Conservation (phyloP, 2,888 invertebrate genomes). For the Agonopterix arenella region DNA sequence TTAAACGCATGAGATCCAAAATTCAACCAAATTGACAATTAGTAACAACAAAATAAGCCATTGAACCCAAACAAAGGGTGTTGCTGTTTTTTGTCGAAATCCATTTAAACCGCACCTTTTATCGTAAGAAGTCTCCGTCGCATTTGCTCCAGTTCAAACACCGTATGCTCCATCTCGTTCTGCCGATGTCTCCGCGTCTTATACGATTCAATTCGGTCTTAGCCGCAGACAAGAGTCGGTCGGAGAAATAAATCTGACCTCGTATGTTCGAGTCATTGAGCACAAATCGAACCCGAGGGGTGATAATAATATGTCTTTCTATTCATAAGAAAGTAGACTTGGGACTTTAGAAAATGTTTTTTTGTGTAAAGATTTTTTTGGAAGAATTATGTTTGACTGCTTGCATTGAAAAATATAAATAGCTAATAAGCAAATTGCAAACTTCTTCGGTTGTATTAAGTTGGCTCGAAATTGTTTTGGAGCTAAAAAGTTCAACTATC, state of each 20-base stretch:
- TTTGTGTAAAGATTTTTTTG: too few species aligned
- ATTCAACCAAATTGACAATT: too few species aligned
- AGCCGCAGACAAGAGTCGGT: constrained; percentile 32
- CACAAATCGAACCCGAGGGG: constrained; percentile 19
- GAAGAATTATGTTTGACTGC: too few species aligned
- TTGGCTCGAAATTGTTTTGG: too few species aligned
- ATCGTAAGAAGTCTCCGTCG: too few species aligned
- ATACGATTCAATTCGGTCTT: constrained; percentile 38
- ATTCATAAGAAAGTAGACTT: not conserved
- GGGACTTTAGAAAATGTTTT: too few species aligned
- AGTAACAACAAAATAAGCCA: too few species aligned
- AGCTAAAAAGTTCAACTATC: too few species aligned
- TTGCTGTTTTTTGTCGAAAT: not conserved
- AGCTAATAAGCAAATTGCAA: too few species aligned
- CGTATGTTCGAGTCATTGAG: constrained; percentile 23
- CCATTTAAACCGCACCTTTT: constrained; percentile 19
- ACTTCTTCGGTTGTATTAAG: too few species aligned
- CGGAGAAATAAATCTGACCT: constrained; percentile 35
- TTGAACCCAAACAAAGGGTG: not conserved
- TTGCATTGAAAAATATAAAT: too few species aligned
- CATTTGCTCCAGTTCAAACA: constrained; percentile 32
- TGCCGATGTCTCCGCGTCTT: constrained; percentile 33
- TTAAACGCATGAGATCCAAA: too few species aligned
- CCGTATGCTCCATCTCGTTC: constrained; percentile 32
- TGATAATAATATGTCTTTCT: not conserved